Evolutionary conservation across 2,797 vertebrate species (phyloP).

Genomic region (Coracias cyanogaster): DNA sequence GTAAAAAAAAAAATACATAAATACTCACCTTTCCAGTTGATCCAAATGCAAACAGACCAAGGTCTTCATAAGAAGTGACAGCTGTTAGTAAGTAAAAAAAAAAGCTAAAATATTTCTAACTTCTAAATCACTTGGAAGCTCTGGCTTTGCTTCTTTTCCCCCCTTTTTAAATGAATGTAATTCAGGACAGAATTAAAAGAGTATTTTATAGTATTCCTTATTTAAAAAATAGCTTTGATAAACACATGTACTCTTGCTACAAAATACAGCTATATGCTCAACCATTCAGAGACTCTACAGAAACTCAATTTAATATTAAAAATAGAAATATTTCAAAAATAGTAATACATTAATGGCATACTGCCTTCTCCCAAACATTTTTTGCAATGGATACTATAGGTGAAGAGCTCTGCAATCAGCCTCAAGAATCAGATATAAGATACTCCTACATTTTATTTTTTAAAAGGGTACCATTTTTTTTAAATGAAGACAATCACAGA

Average conservation of each 20-base stretch:
- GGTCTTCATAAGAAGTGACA: slow-evolving; percentile 91
- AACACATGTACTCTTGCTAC: background rate
- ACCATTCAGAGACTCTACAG: background rate
- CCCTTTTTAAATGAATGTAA: background rate
- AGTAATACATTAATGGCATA: background rate
- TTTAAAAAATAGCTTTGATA: background rate
- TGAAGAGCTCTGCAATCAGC: background rate
- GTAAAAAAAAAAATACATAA: background rate
- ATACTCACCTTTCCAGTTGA: slow-evolving; percentile 88
- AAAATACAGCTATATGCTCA: background rate
- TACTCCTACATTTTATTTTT: background rate
- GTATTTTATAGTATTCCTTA: background rate
- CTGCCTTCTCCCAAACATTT: background rate
- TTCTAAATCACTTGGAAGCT: background rate
- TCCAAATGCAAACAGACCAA: slow-evolving; percentile 88
- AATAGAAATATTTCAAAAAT: background rate
- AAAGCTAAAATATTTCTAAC: background rate
- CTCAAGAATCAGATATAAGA: background rate
- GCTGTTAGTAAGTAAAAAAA: slow-evolving; percentile 74
- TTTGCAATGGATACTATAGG: background rate
- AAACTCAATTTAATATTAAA: background rate
- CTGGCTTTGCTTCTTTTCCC: background rate
- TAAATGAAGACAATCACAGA: background rate
- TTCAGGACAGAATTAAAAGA: background rate
- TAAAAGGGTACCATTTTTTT: background rate